These are phyloP conservation scores for Rotaria sp. DNA, from an alignment of 2,888 invertebrate species.

Conservation along the genomic window DNA sequence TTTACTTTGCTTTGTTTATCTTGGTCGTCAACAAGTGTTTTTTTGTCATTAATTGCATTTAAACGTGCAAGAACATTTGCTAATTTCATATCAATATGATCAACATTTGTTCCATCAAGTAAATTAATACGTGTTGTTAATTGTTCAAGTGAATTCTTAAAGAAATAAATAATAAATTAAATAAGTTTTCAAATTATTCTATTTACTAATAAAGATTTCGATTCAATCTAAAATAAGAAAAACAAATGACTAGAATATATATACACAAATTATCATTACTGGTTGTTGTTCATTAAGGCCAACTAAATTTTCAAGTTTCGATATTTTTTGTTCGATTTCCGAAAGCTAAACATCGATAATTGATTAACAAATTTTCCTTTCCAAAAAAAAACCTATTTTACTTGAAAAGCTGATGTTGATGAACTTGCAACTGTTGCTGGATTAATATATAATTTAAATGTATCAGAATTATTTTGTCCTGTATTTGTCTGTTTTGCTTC, in stretches of 20 bases:
- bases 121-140: slow-evolving; percentile 6
- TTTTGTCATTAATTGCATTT: slow-evolving; percentile 1
- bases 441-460: slow-evolving; percentile 20
- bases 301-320: slow-evolving; percentile 13
- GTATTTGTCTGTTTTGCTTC: not conserved
- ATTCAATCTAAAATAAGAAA: not conserved
- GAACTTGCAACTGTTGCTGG: not conserved
- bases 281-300: not conserved
- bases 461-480: not conserved
- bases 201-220: slow-evolving; percentile 21
- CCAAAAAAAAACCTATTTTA: not conserved
- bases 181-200: not conserved
- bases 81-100: slow-evolving; percentile 9
- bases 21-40: slow-evolving; percentile 15
- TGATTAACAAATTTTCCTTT: not conserved
- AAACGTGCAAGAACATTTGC: not conserved
- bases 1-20: slow-evolving; percentile 26
- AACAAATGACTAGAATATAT: not conserved
- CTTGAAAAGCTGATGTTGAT: not conserved
- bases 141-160: slow-evolving; percentile 15
- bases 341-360: not conserved
- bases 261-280: not conserved
- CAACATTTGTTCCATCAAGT: not conserved
- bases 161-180: not conserved
- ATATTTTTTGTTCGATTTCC: slow-evolving; percentile 21